Conservation (phyloP, 2,888 invertebrate genomes). For the Apodemia mormo region DNA sequence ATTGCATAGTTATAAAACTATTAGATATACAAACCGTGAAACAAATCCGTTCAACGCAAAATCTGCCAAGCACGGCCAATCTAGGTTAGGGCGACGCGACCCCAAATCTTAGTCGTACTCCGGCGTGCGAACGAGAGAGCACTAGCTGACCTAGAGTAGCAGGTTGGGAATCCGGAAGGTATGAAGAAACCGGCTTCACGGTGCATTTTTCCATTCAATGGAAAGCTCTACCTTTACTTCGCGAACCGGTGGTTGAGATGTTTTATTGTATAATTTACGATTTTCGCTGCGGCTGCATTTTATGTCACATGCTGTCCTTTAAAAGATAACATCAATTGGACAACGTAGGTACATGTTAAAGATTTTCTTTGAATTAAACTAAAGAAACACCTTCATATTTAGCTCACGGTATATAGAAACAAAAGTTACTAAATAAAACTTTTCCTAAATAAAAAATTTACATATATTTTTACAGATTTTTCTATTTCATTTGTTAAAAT, state of each 20-base stretch:
- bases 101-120: constrained; percentile 66
- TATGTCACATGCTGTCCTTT: constrained; percentile 19
- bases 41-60: constrained; percentile 50
- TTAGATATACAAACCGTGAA: constrained; percentile 8
- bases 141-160: constrained; percentile 74
- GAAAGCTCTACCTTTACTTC: constrained; percentile 70
- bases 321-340: background rate
- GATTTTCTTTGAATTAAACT: background rate
- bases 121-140: constrained; percentile 60
- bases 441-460: too few relatives aligned
- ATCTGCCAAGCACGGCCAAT: constrained; percentile 64
- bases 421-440: too few relatives aligned
- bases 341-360: constrained; percentile 4
- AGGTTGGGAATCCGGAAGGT: constrained; percentile 81
- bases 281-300: constrained; percentile 33
- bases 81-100: constrained; percentile 79
- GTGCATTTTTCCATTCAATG: constrained; percentile 80
- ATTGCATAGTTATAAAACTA: background rate
- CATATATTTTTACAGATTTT: too few relatives aligned
- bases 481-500: too few relatives aligned
- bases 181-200: constrained; percentile 73
- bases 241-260: constrained; percentile 47
- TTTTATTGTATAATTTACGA: constrained; percentile 50
- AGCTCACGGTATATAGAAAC: too few relatives aligned
- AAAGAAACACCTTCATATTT: background rate